These are phyloP conservation scores for Peucedramus taeniatus DNA, from an alignment of 2,113 vertebrate genomes.

Conservation along the genomic window DNA sequence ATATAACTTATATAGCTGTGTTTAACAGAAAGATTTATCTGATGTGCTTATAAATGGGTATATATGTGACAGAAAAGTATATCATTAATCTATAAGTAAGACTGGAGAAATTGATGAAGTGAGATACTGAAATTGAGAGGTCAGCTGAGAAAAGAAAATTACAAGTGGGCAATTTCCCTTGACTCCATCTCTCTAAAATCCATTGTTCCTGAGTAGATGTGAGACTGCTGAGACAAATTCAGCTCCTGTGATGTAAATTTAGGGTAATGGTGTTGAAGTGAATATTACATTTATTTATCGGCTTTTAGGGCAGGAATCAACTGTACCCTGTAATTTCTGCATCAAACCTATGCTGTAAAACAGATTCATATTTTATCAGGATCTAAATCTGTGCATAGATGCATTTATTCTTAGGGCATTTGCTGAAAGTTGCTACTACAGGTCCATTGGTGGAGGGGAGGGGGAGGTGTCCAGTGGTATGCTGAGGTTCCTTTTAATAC, in stretches of 20 bases:
- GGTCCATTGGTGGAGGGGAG: not conserved
- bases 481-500: not conserved
- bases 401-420: not conserved
- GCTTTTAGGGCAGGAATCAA: not conserved
- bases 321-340: not conserved
- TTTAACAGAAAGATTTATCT: not conserved
- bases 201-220: not conserved
- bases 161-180: not conserved
- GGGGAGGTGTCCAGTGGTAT: not conserved
- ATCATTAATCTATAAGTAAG: not conserved
- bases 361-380: not conserved
- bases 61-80: not conserved
- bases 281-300: not conserved
- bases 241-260: not conserved
- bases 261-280: not conserved
- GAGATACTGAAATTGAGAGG: not conserved
- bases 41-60: not conserved
- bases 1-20: not conserved
- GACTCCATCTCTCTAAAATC: not conserved
- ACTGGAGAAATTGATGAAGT: not conserved
- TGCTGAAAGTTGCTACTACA: not conserved
- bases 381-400: not conserved
- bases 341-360: not conserved
- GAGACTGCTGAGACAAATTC: not conserved
- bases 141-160: not conserved